phyloP scores from a whole-genome alignment of 2,113 vertebrate genomes.

The human region GRCh38 chr1:42965001-42965500 shows the following conservation, averaged over 20 bases:
- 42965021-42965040: background rate
- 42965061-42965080: too few species aligned
- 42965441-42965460: background rate
- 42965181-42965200: too few species aligned
- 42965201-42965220: too few species aligned
- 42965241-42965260: background rate
- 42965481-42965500: background rate
- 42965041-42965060: too few species aligned
- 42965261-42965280: too few species aligned
- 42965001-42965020: background rate
- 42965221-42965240: too few species aligned
- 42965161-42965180: too few species aligned
- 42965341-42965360: background rate
- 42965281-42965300: background rate
- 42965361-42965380: background rate
- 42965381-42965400: background rate
- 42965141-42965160: too few species aligned
- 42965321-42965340: background rate
- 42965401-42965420: background rate
- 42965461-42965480: background rate
- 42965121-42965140: too few species aligned
- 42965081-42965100: too few species aligned
- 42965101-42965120: too few species aligned
- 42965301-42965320: background rate
- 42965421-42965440: background rate